Conservation (phyloP, 2,113 vertebrate species). For the Glaucidium brasilianum region DNA sequence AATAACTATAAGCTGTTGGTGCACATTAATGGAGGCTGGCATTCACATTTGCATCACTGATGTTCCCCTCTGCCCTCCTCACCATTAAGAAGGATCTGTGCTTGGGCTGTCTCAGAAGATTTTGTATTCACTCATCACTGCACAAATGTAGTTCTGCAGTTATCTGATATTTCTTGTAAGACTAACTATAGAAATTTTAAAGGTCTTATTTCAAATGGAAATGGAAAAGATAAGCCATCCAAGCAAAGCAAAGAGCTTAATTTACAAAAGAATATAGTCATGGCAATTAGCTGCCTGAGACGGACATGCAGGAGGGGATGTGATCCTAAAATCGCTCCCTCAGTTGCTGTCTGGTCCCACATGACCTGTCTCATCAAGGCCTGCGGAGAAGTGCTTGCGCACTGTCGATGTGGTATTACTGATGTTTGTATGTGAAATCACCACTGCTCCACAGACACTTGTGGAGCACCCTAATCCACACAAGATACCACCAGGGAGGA, state of each 20-base stretch:
- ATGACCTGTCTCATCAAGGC: not conserved
- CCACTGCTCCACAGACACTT: not conserved
- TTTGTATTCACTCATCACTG: not conserved
- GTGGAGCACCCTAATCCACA: not conserved
- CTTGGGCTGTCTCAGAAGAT: not conserved
- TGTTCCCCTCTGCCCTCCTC: not conserved
- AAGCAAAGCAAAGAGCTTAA: not conserved
- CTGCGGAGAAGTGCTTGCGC: not conserved
- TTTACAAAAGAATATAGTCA: not conserved
- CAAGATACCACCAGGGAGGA: not conserved
- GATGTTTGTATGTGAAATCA: not conserved
- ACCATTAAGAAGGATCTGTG: not conserved
- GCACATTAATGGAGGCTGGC: not conserved
- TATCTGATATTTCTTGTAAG: not conserved
- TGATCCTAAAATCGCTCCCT: not conserved
- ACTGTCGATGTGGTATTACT: not conserved
- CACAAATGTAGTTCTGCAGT: not conserved
- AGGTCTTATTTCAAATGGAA: not conserved
- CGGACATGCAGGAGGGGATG: not conserved
- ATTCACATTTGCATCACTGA: not conserved
- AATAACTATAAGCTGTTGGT: not conserved
- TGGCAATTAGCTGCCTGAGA: not conserved
- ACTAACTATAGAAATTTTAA: not conserved
- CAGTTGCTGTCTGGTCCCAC: not conserved
- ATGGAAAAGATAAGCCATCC: not conserved